Evolutionary conservation across 2,797 vertebrate species (phyloP).

Genomic region (Spinus olivaceus): DNA sequence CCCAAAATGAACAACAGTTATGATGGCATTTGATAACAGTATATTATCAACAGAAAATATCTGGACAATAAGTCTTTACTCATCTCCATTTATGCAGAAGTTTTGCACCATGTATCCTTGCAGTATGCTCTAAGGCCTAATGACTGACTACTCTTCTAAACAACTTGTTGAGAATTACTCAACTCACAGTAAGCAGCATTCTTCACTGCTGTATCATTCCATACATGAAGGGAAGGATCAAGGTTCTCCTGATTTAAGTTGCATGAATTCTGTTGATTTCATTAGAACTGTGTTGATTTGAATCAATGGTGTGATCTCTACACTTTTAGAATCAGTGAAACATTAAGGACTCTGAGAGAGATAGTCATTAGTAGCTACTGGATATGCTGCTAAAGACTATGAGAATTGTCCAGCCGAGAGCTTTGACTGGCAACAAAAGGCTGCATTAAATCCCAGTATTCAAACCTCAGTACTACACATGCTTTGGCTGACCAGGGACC

Average conservation of each 20-base stretch:
- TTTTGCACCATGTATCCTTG: neutral
- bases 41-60: slow-evolving; percentile 28
- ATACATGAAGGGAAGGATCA: neutral
- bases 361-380: neutral
- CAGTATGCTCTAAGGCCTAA: neutral
- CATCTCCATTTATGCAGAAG: neutral
- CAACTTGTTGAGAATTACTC: neutral
- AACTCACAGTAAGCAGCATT: neutral
- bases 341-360: neutral
- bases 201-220: neutral
- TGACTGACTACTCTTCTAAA: slow-evolving; percentile 32
- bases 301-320: neutral
- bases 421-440: neutral
- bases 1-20: slow-evolving; percentile 46
- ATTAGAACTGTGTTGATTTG: neutral
- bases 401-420: neutral
- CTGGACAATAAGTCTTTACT: slow-evolving; percentile 13
- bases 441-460: neutral
- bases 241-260: neutral
- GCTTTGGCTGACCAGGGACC: neutral
- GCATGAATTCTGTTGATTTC: neutral
- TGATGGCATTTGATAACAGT: slow-evolving; percentile 11
- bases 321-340: neutral
- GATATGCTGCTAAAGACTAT: neutral
- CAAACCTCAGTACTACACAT: neutral